phyloP scores from a whole-genome alignment of 2,113 vertebrate genomes.

The Notiomystis cincta region DNA sequence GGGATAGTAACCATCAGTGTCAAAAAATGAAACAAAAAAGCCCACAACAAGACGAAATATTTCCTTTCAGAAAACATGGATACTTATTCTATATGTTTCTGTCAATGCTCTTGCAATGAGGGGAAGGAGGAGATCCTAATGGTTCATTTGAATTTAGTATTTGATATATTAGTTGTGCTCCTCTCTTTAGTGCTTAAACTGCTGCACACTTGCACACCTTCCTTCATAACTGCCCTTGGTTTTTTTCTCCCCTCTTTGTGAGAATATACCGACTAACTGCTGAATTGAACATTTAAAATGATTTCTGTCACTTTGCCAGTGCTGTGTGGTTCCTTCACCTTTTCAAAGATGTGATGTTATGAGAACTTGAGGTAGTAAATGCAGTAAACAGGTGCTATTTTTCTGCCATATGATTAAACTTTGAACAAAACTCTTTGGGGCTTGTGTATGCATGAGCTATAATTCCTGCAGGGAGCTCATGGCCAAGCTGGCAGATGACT shows the following conservation, averaged over 20 bases:
- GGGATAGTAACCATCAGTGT: neutral
- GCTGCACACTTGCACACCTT: neutral
- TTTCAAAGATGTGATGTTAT: neutral
- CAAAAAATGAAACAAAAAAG: neutral
- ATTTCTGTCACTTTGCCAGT: neutral
- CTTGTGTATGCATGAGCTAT: neutral
- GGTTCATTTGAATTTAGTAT: neutral
- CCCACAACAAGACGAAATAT: fast-evolving
- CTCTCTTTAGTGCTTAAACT: neutral
- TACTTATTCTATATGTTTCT: neutral
- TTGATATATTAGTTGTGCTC: neutral
- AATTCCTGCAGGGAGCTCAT: constrained; percentile 36
- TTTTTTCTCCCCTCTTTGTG: neutral
- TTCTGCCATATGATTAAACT: constrained; percentile 4
- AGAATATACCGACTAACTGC: neutral
- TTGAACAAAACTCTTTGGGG: neutral
- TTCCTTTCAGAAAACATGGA: neutral
- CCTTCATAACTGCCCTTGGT: neutral
- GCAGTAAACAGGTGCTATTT: neutral
- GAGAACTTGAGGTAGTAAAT: neutral
- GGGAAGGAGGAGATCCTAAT: neutral
- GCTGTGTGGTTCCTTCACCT: neutral
- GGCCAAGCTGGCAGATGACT: neutral
- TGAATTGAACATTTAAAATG: neutral
- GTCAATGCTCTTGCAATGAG: neutral